These are phyloP conservation scores for Ditula angustiorana DNA, from an alignment of 2,888 invertebrate species.

Conservation along the genomic window DNA sequence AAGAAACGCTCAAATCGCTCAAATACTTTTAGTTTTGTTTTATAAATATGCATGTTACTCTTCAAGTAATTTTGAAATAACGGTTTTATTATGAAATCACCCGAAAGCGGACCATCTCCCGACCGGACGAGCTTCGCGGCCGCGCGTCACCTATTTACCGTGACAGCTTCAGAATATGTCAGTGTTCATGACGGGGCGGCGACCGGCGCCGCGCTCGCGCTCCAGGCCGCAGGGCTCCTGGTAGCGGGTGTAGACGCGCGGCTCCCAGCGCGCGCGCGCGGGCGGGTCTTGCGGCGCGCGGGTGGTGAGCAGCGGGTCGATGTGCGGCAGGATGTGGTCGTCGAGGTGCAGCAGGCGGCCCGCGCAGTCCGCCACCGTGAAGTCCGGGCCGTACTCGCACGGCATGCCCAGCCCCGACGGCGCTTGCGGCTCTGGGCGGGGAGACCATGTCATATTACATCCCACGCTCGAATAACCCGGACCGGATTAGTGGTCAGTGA, in stretches of 20 bases:
- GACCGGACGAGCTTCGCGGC: no score
- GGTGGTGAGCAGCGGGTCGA: conserved; percentile 71
- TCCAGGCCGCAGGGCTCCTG: conserved; percentile 50
- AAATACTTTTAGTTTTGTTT: no score
- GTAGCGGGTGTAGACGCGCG: conserved; percentile 60
- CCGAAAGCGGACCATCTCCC: no score
- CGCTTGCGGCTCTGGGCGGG: background rate
- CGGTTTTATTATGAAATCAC: no score
- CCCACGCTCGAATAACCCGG: no score
- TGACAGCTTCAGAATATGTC: conserved; percentile 68
- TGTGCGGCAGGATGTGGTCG: conserved; percentile 70
- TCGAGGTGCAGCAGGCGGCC: conserved; percentile 54
- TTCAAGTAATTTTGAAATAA: no score
- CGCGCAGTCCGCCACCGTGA: conserved; percentile 50
- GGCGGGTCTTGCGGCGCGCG: no score
- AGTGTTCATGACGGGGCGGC: conserved; percentile 60
- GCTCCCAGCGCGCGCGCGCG: conserved; percentile 57
- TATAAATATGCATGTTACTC: no score
- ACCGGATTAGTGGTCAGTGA: no score
- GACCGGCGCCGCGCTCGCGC: conserved; percentile 52
- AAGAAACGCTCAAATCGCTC: no score
- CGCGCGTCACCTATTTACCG: conserved; percentile 38
- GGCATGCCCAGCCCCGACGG: conserved; percentile 42
- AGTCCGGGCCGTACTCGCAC: conserved; percentile 72
- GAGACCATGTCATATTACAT: no score